A percentile compares a stretch with the other conserved stretches of the same genome.
Evolutionary conservation across 2,888 invertebrate species (phyloP).

Genomic region (Epinotia brunnichana): DNA sequence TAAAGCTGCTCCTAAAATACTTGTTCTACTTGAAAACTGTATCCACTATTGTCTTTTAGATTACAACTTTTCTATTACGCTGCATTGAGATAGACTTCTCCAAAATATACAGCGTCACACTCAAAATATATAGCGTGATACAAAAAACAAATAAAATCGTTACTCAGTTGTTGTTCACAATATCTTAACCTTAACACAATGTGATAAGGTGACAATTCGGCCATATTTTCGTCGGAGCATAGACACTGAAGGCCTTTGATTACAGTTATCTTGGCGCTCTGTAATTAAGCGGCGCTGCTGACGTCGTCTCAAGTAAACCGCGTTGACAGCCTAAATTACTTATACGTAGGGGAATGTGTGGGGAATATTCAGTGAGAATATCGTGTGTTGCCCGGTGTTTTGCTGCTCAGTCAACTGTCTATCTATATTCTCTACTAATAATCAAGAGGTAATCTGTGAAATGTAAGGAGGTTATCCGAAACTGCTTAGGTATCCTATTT

Average conservation of each 20-base stretch:
- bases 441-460: too few relatives aligned
- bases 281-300: slow-evolving; percentile 45
- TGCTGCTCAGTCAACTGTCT: not conserved
- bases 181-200: not conserved
- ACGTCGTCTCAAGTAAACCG: slow-evolving; percentile 39
- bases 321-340: slow-evolving; percentile 43
- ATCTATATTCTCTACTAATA: not conserved
- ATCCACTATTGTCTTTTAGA: too few relatives aligned
- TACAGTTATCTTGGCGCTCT: slow-evolving; percentile 42
- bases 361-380: slow-evolving; percentile 14
- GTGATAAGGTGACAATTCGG: not conserved
- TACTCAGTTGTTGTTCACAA: not conserved
- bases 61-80: too few relatives aligned
- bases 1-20: too few relatives aligned
- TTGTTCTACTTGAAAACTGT: too few relatives aligned
- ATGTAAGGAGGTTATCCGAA: too few relatives aligned
- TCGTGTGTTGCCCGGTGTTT: not conserved
- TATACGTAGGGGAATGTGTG: slow-evolving; percentile 19
- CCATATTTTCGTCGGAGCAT: not conserved
- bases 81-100: not conserved
- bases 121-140: not conserved
- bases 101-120: not conserved
- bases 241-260: slow-evolving; percentile 43
- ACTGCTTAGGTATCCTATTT: too few relatives aligned
- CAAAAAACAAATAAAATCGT: not conserved